Base-by-base conservation (phyloP, 2,888 invertebrate genomes). In the Pseudanteris insignis region DNA sequence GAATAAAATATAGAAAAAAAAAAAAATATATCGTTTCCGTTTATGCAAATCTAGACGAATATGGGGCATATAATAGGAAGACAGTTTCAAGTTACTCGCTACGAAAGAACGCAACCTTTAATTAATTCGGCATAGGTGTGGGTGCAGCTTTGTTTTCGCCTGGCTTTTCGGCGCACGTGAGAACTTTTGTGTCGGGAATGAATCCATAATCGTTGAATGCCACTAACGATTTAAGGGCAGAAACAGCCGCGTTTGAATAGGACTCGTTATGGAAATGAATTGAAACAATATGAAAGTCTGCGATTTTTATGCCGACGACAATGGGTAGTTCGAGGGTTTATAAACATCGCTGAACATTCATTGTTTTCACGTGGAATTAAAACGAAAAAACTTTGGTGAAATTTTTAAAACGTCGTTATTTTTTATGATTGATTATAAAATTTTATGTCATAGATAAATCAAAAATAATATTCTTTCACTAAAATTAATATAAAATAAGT, bases 211-310 rank as follows among this genome's bases (percentile, higher is more conserved):
- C 50, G 38, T 13, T 44, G 58, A 58, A 58, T 50, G 43, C 44
- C 38, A 11, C 47, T 50, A 58, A 50, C 50, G 44, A 50, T 58
- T 57, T 57, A 57, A 48, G 37, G 48, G 32, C 26, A 28, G 43
- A 57, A 48, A 24, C 48, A 34, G 48, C 14, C 37, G 10, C 5
- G 25, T 47, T 41, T 57, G 47, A 57, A 57, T 57, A 37, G 43
- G 43, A 48, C 57, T 57, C 43, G 57, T 57, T 57, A 48, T 48
- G 43, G 57, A 48, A 48, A 48, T 57, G 57, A 43, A 37, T 47
- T 48, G 55, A 47, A 55, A 55, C 55, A 55, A 55, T 55, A 55
- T 41, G 55, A 40, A 36, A 40, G 30, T 9, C 30, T 34, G 41
- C 30, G 47, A 57, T 48, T 57, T 48, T 55, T 48, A 37, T 43